phyloP scores from a whole-genome alignment of 2,888 invertebrate genomes.

The Tiliacea aurago region DNA sequence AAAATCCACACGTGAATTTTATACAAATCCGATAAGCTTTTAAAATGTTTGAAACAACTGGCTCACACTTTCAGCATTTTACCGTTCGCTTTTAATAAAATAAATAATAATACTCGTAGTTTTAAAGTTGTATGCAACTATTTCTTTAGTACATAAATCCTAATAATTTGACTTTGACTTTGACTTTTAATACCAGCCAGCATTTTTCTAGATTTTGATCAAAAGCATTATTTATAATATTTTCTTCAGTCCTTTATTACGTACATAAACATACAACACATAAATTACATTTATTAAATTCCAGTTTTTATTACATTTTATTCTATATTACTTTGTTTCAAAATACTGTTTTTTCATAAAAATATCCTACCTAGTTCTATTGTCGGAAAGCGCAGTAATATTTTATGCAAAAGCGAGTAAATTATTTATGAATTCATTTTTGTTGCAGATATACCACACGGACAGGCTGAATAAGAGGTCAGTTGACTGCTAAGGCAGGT shows the following conservation, averaged over 20 bases:
- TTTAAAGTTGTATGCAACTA: constrained; percentile 10
- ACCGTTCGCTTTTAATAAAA: constrained; percentile 15
- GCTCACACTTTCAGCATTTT: constrained; percentile 35
- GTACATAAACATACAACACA: too few relatives aligned
- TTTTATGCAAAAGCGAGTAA: constrained; percentile 44
- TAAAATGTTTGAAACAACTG: constrained; percentile 57
- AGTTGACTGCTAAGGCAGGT: constrained; percentile 37
- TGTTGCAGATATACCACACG: constrained; percentile 64
- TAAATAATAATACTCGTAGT: constrained; percentile 24
- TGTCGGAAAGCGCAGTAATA: constrained; percentile 41
- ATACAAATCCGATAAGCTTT: constrained; percentile 60
- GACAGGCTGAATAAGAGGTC: constrained; percentile 60
- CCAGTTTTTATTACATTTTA: too few relatives aligned
- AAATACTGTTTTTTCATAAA: not conserved
- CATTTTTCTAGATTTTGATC: not conserved
- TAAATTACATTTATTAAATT: too few relatives aligned
- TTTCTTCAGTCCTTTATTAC: not conserved
- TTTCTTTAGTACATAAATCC: too few relatives aligned
- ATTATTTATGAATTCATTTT: constrained; percentile 59
- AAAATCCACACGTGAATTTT: constrained; percentile 42
- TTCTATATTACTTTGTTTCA: not conserved
- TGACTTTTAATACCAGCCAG: not conserved
- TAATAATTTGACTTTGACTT: too few relatives aligned
- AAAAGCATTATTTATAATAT: not conserved
- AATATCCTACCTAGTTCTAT: not conserved